These are phyloP conservation scores for Galagoides demidoff DNA, from an alignment of 2,797 vertebrate species.

Conservation along the genomic window DNA sequence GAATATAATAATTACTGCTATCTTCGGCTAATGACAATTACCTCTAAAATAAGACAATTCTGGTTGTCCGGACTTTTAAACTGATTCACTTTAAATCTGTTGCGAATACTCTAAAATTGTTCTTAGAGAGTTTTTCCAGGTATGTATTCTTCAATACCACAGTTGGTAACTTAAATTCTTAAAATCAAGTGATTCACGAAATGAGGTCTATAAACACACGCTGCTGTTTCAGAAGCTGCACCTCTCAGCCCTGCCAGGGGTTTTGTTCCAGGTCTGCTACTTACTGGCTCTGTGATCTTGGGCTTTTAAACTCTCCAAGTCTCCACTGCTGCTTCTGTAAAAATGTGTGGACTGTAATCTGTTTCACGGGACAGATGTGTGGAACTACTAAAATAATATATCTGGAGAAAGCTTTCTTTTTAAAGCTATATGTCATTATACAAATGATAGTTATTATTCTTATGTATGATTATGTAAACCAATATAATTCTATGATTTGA, in stretches of 20 bases:
- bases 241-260: background rate
- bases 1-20: slow-evolving; percentile 45
- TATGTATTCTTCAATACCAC: background rate
- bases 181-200: slow-evolving; percentile 60
- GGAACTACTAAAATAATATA: background rate
- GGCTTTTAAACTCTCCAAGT: background rate
- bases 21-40: slow-evolving; percentile 38
- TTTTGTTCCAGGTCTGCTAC: background rate
- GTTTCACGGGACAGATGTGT: background rate
- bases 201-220: slow-evolving; percentile 44
- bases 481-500: slow-evolving; percentile 23
- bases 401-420: background rate
- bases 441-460: slow-evolving; percentile 8
- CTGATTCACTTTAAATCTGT: slow-evolving; percentile 36
- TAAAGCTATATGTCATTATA: background rate
- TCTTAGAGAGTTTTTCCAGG: slow-evolving; percentile 61
- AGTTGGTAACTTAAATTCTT: slow-evolving; percentile 50
- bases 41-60: slow-evolving; percentile 57
- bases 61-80: slow-evolving; percentile 60
- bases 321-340: background rate
- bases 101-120: slow-evolving; percentile 42
- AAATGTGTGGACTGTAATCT: background rate
- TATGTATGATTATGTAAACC: background rate
- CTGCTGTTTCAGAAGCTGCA: background rate
- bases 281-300: background rate